phyloP scores from a whole-genome alignment of 2,113 vertebrate species.

The Xenopus borealis region DNA sequence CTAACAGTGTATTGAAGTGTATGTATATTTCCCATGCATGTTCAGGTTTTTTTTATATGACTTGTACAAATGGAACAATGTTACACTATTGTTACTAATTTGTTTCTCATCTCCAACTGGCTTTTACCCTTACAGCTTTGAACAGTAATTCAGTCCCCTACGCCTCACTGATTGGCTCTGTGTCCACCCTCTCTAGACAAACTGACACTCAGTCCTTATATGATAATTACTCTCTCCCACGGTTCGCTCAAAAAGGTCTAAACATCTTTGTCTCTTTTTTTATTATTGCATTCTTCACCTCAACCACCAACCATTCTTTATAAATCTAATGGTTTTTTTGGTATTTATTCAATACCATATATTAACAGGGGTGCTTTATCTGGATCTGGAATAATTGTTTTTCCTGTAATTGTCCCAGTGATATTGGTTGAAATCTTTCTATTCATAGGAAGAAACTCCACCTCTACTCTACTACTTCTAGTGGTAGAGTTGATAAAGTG shows the following conservation, averaged over 20 bases:
- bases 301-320: constrained; percentile 66
- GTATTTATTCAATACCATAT: constrained; percentile 59
- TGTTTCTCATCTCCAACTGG: constrained; percentile 77
- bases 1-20: not conserved
- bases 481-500: too few species aligned
- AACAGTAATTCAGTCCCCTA: constrained; percentile 81
- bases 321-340: constrained; percentile 53
- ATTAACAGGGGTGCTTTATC: constrained; percentile 67
- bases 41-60: not conserved
- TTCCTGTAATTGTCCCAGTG: constrained; percentile 37
- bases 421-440: not conserved
- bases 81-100: constrained; percentile 73
- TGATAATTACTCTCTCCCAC: constrained; percentile 83
- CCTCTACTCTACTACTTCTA: too few species aligned
- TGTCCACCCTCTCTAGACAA: constrained; percentile 84
- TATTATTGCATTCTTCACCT: constrained; percentile 70
- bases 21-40: constrained; percentile 13
- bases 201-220: constrained; percentile 75
- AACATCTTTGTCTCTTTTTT: constrained; percentile 73
- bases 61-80: constrained; percentile 54
- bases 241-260: constrained; percentile 78
- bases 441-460: too few species aligned
- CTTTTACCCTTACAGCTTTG: constrained; percentile 80
- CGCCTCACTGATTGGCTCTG: constrained; percentile 79
- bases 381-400: constrained; percentile 60